Conservation (phyloP, 2,797 vertebrate species). For the Phylloscopus collybita region DNA sequence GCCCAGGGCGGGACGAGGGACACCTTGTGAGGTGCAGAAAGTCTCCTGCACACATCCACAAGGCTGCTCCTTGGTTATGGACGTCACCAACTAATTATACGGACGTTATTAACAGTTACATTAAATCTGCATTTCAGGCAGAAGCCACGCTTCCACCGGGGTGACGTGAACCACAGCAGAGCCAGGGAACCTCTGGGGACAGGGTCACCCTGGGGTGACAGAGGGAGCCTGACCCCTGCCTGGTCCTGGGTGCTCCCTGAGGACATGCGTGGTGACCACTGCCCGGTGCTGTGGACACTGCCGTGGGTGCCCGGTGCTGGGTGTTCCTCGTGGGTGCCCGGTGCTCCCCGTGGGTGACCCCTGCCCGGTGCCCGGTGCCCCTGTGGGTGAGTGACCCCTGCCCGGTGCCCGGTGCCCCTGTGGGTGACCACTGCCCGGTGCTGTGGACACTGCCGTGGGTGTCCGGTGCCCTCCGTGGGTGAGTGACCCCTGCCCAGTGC, state of each 20-base stretch:
- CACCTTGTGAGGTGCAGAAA: neutral
- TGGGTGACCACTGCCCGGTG: no score
- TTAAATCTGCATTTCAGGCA: neutral
- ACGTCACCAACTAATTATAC: accelerated
- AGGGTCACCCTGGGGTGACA: neutral
- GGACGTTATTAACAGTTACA: accelerated
- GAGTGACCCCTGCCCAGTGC: no score
- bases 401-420: no score
- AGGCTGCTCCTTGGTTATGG: accelerated
- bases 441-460: no score
- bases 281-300: no score
- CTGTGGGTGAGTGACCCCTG: no score
- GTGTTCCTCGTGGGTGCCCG: no score
- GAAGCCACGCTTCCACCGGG: accelerated
- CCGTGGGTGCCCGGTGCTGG: no score
- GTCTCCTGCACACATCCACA: accelerated
- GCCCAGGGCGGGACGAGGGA: accelerated
- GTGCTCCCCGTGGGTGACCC: neutral
- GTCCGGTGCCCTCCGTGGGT: no score
- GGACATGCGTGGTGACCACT: neutral
- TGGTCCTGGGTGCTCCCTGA: neutral
- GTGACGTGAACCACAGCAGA: accelerated
- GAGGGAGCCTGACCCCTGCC: accelerated
- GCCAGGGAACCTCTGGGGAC: accelerated
- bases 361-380: neutral